These are phyloP conservation scores for Cosmia trapezina DNA, from an alignment of 2,888 invertebrate genomes.

Conservation along the genomic window DNA sequence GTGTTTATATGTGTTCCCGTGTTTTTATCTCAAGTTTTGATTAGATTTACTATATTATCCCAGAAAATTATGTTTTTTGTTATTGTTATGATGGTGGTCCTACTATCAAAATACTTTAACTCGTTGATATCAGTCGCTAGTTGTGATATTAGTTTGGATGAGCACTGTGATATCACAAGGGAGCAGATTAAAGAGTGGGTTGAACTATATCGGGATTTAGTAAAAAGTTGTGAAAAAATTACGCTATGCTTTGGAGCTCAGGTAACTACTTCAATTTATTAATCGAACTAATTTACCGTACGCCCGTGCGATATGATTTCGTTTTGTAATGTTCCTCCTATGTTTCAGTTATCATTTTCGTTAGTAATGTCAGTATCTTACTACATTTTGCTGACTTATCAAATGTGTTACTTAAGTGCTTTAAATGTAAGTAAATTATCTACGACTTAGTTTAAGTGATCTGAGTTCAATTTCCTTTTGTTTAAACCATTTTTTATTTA, in stretches of 20 bases:
- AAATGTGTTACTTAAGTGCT: background rate
- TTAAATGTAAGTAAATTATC: slow-evolving; percentile 20
- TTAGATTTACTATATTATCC: background rate
- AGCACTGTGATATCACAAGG: background rate
- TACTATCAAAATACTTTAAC: background rate
- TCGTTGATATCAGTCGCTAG: background rate
- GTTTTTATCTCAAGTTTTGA: background rate
- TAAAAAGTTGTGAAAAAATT: background rate
- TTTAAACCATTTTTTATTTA: background rate
- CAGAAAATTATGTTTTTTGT: background rate
- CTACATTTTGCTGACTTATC: slow-evolving; percentile 3
- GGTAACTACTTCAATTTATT: background rate
- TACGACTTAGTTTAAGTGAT: background rate
- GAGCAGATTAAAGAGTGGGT: background rate
- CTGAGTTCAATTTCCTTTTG: background rate
- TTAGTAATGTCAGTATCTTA: slow-evolving; percentile 2
- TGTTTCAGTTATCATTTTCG: slow-evolving; percentile 22
- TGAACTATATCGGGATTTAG: background rate
- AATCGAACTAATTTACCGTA: background rate
- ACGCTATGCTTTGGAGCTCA: background rate
- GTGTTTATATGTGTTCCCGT: background rate
- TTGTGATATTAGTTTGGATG: background rate
- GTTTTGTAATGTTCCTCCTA: background rate
- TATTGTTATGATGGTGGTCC: background rate
- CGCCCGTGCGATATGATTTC: background rate